These are phyloP conservation scores for Anhinga rufa DNA, from an alignment of 2,113 vertebrate genomes.

Conservation along the genomic window DNA sequence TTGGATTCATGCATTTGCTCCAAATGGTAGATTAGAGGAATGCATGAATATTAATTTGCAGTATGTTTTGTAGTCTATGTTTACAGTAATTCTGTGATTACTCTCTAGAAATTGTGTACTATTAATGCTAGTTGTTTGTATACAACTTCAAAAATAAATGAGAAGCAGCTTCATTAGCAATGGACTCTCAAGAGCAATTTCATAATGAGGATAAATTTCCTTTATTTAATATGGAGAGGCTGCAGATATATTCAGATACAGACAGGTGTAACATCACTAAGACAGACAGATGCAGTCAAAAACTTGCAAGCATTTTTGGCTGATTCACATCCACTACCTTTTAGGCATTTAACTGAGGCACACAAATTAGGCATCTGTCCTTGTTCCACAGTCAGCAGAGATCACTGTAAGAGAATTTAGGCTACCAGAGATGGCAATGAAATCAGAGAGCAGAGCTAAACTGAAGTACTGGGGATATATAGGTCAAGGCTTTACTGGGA, in stretches of 20 bases:
- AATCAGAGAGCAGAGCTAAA: not conserved
- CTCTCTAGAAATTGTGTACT: slow-evolving; percentile 67
- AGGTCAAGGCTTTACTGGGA: not conserved
- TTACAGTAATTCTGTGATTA: slow-evolving; percentile 73
- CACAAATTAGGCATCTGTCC: not conserved
- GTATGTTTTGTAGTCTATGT: slow-evolving; percentile 62
- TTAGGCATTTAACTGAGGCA: not conserved
- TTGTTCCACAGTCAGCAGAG: not conserved
- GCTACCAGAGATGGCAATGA: not conserved
- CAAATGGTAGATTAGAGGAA: slow-evolving; percentile 46
- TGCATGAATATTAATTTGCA: slow-evolving; percentile 73
- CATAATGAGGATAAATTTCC: slow-evolving; percentile 60
- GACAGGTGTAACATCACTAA: not conserved
- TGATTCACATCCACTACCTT: not conserved
- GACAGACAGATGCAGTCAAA: not conserved
- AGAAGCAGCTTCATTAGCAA: slow-evolving; percentile 54
- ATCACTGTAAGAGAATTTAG: not conserved
- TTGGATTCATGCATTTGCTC: slow-evolving; percentile 33
- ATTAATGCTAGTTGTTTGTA: slow-evolving; percentile 67
- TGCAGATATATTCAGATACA: not conserved
- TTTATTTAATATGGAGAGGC: not conserved
- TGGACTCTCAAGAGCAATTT: slow-evolving; percentile 45
- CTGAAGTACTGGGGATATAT: not conserved
- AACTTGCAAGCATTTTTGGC: not conserved
- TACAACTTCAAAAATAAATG: slow-evolving; percentile 65